Evolutionary conservation across 2,797 vertebrate genomes (phyloP), one percentile per base, ranked within the genome.

Genomic region (Clamator glandarius): DNA sequence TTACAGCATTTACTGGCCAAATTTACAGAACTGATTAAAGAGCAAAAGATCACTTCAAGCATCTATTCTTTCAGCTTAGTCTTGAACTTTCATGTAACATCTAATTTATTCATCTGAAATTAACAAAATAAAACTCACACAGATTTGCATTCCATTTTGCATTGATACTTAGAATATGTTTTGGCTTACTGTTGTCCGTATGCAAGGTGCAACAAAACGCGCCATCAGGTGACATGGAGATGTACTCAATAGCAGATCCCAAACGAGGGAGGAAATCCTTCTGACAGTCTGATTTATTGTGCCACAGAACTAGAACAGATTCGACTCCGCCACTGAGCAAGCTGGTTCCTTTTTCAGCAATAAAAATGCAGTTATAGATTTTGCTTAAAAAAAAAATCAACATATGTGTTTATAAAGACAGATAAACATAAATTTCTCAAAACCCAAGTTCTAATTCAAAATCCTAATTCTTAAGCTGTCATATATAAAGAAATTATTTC

Each of bases 271-370:
- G 98, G 89, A 99, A 99, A 94, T 99, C 98, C 91, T 97, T 98
- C 89, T 98, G 98, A 62, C 95, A 97, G 28, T 98, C 98, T 1
- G 98, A 97, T 5, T 96, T 96, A 55, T 98, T 98, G 9, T 97
- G 97, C 99, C 99, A 99, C 95, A 99, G 98, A 31, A 99, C 98
- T 1, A 99, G 98, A n/a, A 99, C 99, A 1, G 99, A 98, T 92
- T 99, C 99, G 5, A 98, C 83, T 24, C 99, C 99, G 2, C 99
- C 99, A 12, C 99, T 99, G 97, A 99, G 96, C 81, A 99, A 96
- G 87, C 98, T 98, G 62, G 97, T 98, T 68, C 99, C 99, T 99
- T 97, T 70, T 24, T 12, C 69, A 8, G 55, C 41, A 94, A 57
- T 2, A 87, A 89, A 91, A 61, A 76, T 1, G 31, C 4, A 68